These are phyloP conservation scores for Arion vulgaris DNA, from an alignment of 1,140 invertebrate species.

Conservation along the genomic window DNA sequence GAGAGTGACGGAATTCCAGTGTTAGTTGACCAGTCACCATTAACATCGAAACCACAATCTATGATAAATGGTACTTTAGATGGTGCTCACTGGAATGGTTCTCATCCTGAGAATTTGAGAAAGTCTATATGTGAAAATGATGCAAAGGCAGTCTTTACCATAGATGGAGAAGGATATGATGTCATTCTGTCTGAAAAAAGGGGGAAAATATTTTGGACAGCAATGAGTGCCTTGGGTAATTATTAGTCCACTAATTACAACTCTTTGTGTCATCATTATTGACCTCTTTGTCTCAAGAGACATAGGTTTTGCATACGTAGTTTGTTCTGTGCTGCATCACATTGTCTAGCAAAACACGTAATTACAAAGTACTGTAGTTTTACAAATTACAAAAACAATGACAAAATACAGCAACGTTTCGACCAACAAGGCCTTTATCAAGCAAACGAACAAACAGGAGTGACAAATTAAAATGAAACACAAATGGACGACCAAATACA, in stretches of 20 bases:
- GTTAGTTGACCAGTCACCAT: not conserved
- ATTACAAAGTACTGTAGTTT: too few species aligned
- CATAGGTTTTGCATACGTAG: too few species aligned
- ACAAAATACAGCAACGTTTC: too few species aligned
- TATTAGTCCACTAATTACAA: not conserved
- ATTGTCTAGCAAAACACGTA: too few species aligned
- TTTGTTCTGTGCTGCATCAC: too few species aligned
- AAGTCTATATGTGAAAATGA: not conserved
- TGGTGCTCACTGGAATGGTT: not conserved
- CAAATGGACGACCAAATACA: too few species aligned
- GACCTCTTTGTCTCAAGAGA: too few species aligned
- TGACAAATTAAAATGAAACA: too few species aligned
- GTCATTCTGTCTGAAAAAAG: conserved; percentile 22
- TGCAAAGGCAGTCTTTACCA: conserved; percentile 37
- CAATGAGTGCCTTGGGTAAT: conserved; percentile 30
- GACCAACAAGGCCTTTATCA: too few species aligned
- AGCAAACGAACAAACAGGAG: too few species aligned
- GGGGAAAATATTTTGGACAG: conserved; percentile 27
- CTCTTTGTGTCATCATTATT: not conserved
- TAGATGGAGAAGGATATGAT: conserved; percentile 36
- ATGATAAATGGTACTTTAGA: not conserved
- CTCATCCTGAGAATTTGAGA: too few species aligned
- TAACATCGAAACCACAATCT: not conserved
- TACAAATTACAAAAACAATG: too few species aligned
- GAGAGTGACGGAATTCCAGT: conserved; percentile 3